Conservation (phyloP, 1,140 invertebrate genomes). For the Artemia franciscana region DNA sequence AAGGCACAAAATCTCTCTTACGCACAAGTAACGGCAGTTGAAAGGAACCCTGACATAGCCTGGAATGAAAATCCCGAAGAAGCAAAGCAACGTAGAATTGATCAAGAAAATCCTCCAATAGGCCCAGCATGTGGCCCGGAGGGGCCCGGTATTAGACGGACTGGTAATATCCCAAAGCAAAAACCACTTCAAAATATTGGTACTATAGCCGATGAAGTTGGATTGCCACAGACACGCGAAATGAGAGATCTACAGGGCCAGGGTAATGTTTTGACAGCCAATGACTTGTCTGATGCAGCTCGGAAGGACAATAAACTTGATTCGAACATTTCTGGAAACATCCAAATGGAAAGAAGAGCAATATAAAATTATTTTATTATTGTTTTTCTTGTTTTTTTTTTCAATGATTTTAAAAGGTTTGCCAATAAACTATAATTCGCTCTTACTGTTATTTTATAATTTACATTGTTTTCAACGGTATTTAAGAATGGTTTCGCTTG, state of each 20-base stretch:
- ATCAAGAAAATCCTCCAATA: background rate
- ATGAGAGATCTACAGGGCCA: background rate
- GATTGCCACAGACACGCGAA: background rate
- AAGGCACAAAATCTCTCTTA: background rate
- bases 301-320: background rate
- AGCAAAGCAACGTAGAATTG: background rate
- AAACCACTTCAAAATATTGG: background rate
- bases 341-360: no score
- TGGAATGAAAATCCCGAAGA: background rate
- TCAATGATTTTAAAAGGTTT: no score
- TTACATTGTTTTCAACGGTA: no score
- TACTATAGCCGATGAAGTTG: background rate
- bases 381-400: no score
- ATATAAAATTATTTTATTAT: no score
- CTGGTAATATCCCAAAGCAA: background rate
- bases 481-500: no score
- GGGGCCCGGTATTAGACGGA: background rate
- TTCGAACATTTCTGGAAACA: no score
- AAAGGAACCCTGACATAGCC: background rate
- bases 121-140: background rate
- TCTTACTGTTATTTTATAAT: no score
- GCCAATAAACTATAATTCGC: no score
- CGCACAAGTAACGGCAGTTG: background rate
- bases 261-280: background rate
- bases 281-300: background rate